A percentile compares a stretch with the other conserved stretches of the same genome.
Conservation (phyloP, 2,888 invertebrate genomes). For the Caenorhabditis angaria region DNA sequence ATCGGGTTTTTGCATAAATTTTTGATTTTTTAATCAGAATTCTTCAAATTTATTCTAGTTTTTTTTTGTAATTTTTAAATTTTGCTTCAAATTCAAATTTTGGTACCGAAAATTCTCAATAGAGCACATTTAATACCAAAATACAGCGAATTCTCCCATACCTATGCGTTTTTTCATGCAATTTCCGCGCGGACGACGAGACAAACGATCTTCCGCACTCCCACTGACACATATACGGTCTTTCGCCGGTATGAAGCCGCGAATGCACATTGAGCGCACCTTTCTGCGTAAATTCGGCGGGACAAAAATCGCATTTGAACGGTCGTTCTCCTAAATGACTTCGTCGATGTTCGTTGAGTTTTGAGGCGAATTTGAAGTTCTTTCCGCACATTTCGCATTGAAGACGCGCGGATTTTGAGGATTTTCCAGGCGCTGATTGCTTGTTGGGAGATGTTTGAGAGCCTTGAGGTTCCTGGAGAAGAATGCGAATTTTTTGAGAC, state of each 20-base stretch:
- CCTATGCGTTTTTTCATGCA: conserved; percentile 59
- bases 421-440: background rate
- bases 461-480: background rate
- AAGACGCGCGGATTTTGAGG: background rate
- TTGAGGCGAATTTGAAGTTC: conserved; percentile 27
- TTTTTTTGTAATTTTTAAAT: too few relatives aligned
- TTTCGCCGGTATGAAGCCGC: conserved; percentile 50
- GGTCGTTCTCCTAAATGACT: conserved; percentile 27
- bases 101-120: too few relatives aligned
- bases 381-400: conserved; percentile 15
- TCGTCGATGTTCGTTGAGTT: conserved; percentile 29
- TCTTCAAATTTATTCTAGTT: too few relatives aligned
- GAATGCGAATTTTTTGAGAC: background rate
- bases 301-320: conserved; percentile 24
- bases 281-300: conserved; percentile 40
- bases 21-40: too few relatives aligned
- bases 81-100: too few relatives aligned
- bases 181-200: conserved; percentile 55
- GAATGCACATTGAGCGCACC: conserved; percentile 49
- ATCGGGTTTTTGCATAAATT: too few relatives aligned
- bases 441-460: background rate
- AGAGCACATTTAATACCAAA: too few relatives aligned
- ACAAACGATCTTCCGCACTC: conserved; percentile 60
- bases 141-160: too few relatives aligned
- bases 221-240: conserved; percentile 59